Conservation (phyloP, 2,888 invertebrate species). For the Gerosis bhagava region DNA sequence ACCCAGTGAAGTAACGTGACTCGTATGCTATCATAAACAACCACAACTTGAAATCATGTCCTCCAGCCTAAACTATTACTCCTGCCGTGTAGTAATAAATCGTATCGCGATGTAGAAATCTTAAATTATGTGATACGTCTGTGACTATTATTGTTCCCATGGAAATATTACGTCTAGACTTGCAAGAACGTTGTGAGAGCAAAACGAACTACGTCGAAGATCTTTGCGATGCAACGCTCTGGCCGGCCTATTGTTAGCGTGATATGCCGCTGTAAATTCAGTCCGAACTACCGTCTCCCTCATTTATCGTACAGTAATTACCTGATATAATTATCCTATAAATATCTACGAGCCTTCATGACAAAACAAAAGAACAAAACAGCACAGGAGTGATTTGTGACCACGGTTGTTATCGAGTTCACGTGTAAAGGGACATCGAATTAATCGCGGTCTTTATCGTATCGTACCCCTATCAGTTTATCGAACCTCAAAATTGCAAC, state of each 20-base stretch:
- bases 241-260: slow-evolving; percentile 75
- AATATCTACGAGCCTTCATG: slow-evolving; percentile 39
- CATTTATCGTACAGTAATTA: slow-evolving; percentile 62
- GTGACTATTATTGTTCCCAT: slow-evolving; percentile 52
- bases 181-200: slow-evolving; percentile 63
- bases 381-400: slow-evolving; percentile 19
- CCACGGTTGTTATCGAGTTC: slow-evolving; percentile 16
- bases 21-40: slow-evolving; percentile 20
- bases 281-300: slow-evolving; percentile 50
- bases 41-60: slow-evolving; percentile 23
- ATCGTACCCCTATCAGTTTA: slow-evolving; percentile 18
- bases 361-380: slow-evolving; percentile 14
- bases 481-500: slow-evolving; percentile 27
- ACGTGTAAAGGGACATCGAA: slow-evolving; percentile 21
- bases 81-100: slow-evolving; percentile 15
- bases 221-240: slow-evolving; percentile 47
- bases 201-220: slow-evolving; percentile 56
- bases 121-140: slow-evolving; percentile 51
- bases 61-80: slow-evolving; percentile 19
- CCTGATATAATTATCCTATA: slow-evolving; percentile 63
- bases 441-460: slow-evolving; percentile 15
- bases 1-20: slow-evolving; percentile 11
- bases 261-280: slow-evolving; percentile 63
- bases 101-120: slow-evolving; percentile 19
- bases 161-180: slow-evolving; percentile 78